A percentile compares a stretch with the other conserved stretches of the same genome.
phyloP scores from a whole-genome alignment of 2,888 invertebrate species.

The Lomographa bimaculata region DNA sequence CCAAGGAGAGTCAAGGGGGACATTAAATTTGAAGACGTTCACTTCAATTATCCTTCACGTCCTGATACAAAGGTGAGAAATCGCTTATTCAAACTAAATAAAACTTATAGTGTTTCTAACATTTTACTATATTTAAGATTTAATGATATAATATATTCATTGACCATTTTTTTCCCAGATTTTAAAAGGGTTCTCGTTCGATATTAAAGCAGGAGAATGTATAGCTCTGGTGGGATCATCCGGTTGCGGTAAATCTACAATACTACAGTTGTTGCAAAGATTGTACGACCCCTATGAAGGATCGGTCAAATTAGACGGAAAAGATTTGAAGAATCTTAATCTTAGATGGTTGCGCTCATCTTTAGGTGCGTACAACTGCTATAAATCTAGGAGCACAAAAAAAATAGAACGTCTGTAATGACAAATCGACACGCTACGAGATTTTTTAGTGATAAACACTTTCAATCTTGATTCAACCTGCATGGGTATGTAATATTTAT shows the following conservation, averaged over 20 bases:
- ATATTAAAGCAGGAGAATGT: constrained; percentile 86
- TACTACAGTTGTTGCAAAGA: constrained; percentile 89
- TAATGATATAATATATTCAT: too few species aligned
- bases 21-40: constrained; percentile 87
- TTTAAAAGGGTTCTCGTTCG: constrained; percentile 86
- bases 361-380: constrained; percentile 85
- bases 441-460: too few species aligned
- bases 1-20: constrained; percentile 85
- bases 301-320: constrained; percentile 85
- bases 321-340: constrained; percentile 87
- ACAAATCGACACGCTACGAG: too few species aligned
- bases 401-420: too few species aligned
- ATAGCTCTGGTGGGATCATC: constrained; percentile 89
- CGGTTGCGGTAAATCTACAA: constrained; percentile 93
- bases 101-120: too few species aligned
- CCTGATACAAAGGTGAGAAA: constrained; percentile 85
- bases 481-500: too few species aligned
- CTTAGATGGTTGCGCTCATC: constrained; percentile 89
- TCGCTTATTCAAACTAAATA: not conserved
- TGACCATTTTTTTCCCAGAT: constrained; percentile 66
- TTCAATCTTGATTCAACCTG: too few species aligned
- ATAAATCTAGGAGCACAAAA: too few species aligned
- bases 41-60: constrained; percentile 91
- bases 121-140: too few species aligned
- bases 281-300: constrained; percentile 87